phyloP scores from a whole-genome alignment of 2,797 vertebrate genomes.

The Hydrophis major region DNA sequence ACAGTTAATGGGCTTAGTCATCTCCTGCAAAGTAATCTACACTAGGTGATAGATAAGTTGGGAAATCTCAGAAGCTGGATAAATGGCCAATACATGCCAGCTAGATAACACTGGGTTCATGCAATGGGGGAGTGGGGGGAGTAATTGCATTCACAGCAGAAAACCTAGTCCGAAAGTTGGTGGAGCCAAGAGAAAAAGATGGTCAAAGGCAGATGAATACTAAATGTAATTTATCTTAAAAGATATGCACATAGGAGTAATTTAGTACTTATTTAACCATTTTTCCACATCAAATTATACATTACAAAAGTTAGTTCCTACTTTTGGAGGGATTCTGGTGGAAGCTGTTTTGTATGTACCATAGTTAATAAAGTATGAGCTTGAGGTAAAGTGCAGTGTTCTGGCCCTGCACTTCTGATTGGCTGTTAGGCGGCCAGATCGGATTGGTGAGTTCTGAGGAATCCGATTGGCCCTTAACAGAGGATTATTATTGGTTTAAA shows the following conservation, averaged over 20 bases:
- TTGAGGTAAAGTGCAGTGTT: too few species aligned
- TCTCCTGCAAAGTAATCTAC: conserved; percentile 9
- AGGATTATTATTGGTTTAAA: too few species aligned
- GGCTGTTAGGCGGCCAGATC: too few species aligned
- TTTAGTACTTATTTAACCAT: not conserved
- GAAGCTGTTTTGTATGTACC: not conserved
- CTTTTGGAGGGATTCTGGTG: not conserved
- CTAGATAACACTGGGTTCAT: not conserved
- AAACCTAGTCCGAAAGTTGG: not conserved
- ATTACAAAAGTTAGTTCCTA: not conserved
- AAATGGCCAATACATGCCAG: not conserved
- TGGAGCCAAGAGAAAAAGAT: not conserved
- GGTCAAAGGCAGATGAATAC: not conserved
- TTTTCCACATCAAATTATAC: not conserved
- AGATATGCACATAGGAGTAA: not conserved
- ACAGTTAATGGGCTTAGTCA: conserved; percentile 16
- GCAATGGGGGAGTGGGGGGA: too few species aligned
- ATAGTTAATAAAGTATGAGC: too few species aligned
- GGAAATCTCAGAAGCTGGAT: conserved; percentile 1
- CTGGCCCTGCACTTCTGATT: too few species aligned
- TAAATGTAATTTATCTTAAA: not conserved
- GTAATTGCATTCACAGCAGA: not conserved
- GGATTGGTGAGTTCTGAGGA: too few species aligned
- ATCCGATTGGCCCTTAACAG: too few species aligned
- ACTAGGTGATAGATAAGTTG: conserved; percentile 14